Evolutionary conservation across 2,888 invertebrate genomes (phyloP).

Genomic region (Ochlodes sylvanus): DNA sequence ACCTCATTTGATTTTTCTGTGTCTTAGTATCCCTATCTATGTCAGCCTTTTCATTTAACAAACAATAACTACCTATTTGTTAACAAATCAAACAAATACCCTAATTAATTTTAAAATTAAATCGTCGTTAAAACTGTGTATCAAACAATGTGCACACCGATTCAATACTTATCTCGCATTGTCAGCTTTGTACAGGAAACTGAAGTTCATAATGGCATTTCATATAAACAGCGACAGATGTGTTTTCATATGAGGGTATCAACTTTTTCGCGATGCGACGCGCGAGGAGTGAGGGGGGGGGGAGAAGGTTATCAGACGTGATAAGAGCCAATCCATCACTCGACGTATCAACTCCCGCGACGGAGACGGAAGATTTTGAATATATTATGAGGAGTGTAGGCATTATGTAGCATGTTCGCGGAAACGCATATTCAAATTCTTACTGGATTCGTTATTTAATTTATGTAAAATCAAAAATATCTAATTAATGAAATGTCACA

Average conservation of each 20-base stretch:
- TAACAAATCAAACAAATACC: too few species aligned
- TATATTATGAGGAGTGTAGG: slow-evolving; percentile 21
- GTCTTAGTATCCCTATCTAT: too few species aligned
- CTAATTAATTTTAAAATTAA: too few species aligned
- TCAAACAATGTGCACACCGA: not conserved
- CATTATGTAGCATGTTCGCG: slow-evolving; percentile 6
- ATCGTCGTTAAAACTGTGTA: too few species aligned
- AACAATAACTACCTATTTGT: too few species aligned
- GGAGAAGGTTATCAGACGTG: slow-evolving; percentile 77
- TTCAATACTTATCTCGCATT: not conserved
- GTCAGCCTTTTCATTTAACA: too few species aligned
- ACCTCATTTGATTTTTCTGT: too few species aligned
- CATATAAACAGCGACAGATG: slow-evolving; percentile 14
- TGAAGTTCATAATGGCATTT: slow-evolving; percentile 4
- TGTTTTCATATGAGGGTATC: slow-evolving; percentile 28
- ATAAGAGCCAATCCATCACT: slow-evolving; percentile 81
- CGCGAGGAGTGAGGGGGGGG: slow-evolving; percentile 49
- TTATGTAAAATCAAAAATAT: too few species aligned
- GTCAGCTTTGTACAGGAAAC: slow-evolving; percentile 6
- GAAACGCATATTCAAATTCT: slow-evolving; percentile 15
- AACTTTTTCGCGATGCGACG: slow-evolving; percentile 57
- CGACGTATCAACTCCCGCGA: slow-evolving; percentile 47
- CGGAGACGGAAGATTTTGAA: slow-evolving; percentile 69
- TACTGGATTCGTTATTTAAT: not conserved
- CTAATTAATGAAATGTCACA: too few species aligned